A percentile compares a stretch with the other conserved stretches of the same genome.
phyloP scores from a whole-genome alignment of 1,140 invertebrate genomes.

The Tetramorium parvispinum region DNA sequence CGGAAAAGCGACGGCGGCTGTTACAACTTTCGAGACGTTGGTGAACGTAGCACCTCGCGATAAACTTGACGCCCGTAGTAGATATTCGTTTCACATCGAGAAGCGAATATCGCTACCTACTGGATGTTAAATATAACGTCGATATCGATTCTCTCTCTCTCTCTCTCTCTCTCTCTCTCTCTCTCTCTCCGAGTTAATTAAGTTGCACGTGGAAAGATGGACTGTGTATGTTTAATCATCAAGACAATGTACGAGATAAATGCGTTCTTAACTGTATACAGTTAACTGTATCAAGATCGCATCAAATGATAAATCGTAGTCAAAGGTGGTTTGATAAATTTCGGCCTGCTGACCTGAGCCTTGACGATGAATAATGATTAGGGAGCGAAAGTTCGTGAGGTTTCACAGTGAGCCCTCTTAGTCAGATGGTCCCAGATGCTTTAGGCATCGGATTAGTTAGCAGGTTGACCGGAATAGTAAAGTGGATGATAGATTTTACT shows the following conservation, averaged over 20 bases:
- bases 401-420: conserved; percentile 12
- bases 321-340: conserved; percentile 40
- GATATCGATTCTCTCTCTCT: conserved; percentile 9
- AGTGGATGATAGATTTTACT: conserved; percentile 23
- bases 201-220: background rate
- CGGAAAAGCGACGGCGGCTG: conserved; percentile 65
- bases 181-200: background rate
- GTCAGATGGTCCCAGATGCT: conserved; percentile 28
- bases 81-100: conserved; percentile 65
- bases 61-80: conserved; percentile 70
- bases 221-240: background rate
- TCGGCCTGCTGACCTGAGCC: conserved; percentile 27
- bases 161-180: no score
- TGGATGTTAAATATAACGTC: conserved; percentile 55
- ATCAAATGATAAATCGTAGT: conserved; percentile 40
- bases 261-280: background rate
- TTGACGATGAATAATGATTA: conserved; percentile 52
- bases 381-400: conserved; percentile 16
- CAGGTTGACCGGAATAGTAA: background rate
- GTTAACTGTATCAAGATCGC: conserved; percentile 1
- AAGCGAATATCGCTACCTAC: conserved; percentile 39
- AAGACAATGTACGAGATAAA: background rate
- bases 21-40: conserved; percentile 68
- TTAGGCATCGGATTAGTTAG: background rate
- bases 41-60: conserved; percentile 29